phyloP scores from a whole-genome alignment of 2,888 invertebrate genomes.

The Eledona agricola region DNA sequence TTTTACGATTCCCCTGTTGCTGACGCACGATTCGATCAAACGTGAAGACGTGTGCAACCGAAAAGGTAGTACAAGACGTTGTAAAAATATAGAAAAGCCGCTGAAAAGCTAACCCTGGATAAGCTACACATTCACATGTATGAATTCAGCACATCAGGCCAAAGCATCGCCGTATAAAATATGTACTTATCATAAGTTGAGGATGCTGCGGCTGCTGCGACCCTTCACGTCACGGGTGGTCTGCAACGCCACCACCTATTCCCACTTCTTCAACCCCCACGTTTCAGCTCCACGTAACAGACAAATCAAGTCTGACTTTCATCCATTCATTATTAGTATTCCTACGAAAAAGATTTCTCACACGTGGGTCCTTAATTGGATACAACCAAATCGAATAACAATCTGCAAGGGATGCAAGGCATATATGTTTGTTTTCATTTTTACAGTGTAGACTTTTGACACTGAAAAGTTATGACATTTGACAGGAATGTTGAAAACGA shows the following conservation, averaged over 20 bases:
- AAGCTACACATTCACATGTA: slow-evolving; percentile 71
- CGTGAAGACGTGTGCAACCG: slow-evolving; percentile 42
- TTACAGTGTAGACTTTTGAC: no score
- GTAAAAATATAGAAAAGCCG: slow-evolving; percentile 59
- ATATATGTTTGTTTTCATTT: no score
- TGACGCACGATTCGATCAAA: slow-evolving; percentile 49
- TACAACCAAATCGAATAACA: no score
- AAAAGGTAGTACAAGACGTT: slow-evolving; percentile 45
- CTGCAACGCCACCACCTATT: slow-evolving; percentile 13
- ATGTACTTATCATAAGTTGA: slow-evolving; percentile 61
- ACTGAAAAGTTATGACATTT: no score
- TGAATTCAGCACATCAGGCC: slow-evolving; percentile 76
- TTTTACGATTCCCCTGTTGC: slow-evolving; percentile 50
- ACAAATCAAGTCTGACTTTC: no score
- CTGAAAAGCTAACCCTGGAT: slow-evolving; percentile 59
- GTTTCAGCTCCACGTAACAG: neutral
- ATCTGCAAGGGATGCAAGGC: no score
- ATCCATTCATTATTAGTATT: no score
- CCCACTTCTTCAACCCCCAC: slow-evolving; percentile 8
- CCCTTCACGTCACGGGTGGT: slow-evolving; percentile 29
- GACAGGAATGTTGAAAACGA: no score
- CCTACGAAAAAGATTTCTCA: no score
- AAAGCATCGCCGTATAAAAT: slow-evolving; percentile 65
- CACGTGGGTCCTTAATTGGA: no score
- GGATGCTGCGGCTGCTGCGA: slow-evolving; percentile 36